Evolutionary conservation across 2,888 invertebrate genomes (phyloP), one percentile per base, ranked within the genome.

Genomic region (Nomada fabriciana): DNA sequence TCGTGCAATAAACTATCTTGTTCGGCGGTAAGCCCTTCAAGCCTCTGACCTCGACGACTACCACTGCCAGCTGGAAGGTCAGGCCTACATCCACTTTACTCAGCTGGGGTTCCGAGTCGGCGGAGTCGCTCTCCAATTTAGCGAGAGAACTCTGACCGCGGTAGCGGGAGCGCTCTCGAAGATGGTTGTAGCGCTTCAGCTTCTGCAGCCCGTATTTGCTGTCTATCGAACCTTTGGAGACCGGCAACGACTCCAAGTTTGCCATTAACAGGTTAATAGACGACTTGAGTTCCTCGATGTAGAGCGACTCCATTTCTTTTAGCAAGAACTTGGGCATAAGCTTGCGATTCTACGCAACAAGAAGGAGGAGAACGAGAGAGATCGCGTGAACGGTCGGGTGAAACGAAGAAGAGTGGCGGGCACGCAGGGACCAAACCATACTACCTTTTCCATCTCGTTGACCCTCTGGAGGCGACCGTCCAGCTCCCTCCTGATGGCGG

Each of bases 231-330:
- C 99, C 99, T 95, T 99, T 99, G 82, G 99, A 98, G 85, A 99
- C 99, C 63, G 99, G 99, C 86, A 99, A 96, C 78, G 99, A 99
- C 95, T 99, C 99, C 94, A 99, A 96, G 95, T 99, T 99, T 86
- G 98, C 98, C 98, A 99, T 99, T 92, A 99, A 95, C 90, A 98
- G 96, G 95, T 99, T 99, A 94, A 99, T 99, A 87, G 99, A 98
- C 81, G 99, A 97, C 94, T 99, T 98, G 92, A 99, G 95, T 95
- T 99, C 99, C 95, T 99, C 99, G 92, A 99, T 97, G 95, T 99
- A 99, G 92, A 99, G 96, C 72, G 98, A 98, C 95, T 99, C 99
- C 99, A 99, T 99, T 95, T 99, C 99, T 96, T 99, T 99, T 90
- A 99, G 96, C 86, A 99, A 99, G 95, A 99, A 99, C 95, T 98